These are phyloP conservation scores for Leptopterna dolabrata DNA, from an alignment of 2,888 invertebrate species.

Conservation along the genomic window DNA sequence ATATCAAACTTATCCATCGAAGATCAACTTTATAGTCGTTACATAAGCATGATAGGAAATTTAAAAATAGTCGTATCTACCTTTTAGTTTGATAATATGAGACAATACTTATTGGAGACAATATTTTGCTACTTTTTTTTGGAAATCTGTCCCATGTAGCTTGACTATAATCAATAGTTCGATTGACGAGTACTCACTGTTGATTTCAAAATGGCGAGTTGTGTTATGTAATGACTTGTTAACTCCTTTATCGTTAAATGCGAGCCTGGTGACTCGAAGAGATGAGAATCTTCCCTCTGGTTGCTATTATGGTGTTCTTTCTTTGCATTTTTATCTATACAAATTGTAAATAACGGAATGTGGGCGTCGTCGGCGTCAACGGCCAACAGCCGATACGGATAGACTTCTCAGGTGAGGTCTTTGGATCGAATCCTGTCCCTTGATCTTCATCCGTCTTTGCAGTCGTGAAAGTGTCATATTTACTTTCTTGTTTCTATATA, in stretches of 20 bases:
- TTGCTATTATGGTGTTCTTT: neutral
- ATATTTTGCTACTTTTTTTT: slow-evolving; percentile 35
- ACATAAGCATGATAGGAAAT: neutral
- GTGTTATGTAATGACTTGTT: neutral
- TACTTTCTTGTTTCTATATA: neutral
- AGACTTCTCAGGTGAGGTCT: neutral
- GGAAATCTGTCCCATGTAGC: neutral
- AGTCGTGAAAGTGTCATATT: neutral
- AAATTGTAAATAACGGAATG: neutral
- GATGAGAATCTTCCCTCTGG: neutral
- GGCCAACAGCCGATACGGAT: too few relatives aligned
- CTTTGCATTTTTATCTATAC: neutral
- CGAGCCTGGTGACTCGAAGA: neutral
- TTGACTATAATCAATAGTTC: neutral
- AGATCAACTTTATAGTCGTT: neutral
- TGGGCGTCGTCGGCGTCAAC: neutral
- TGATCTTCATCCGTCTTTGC: neutral
- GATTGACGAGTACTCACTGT: neutral
- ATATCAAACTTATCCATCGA: neutral
- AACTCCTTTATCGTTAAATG: neutral
- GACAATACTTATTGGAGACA: slow-evolving; percentile 39
- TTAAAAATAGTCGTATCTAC: neutral
- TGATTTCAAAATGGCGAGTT: neutral
- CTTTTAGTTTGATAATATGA: slow-evolving; percentile 20
- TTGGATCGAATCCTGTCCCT: neutral